Evolutionary conservation across 2,113 vertebrate genomes (phyloP).

Genomic region (Hiodon alosoides): DNA sequence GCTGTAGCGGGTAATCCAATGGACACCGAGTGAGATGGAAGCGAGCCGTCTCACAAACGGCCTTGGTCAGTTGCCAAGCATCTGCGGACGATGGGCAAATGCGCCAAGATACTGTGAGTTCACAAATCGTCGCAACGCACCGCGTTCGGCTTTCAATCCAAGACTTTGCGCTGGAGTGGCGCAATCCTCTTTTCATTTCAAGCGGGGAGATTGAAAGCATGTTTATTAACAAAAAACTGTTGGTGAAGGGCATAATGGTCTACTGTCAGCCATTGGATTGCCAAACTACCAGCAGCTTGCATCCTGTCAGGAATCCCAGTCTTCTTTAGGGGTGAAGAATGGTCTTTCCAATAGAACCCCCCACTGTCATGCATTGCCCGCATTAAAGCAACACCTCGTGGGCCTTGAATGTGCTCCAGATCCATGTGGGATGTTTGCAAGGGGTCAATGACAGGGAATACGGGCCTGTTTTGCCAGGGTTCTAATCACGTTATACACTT

Average conservation of each 20-base stretch:
- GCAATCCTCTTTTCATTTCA: not conserved
- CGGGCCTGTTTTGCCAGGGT: constrained; percentile 17
- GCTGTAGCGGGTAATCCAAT: too few species aligned
- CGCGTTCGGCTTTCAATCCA: too few species aligned
- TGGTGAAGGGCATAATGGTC: constrained; percentile 3
- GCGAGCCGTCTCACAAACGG: too few species aligned
- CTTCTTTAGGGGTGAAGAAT: constrained; percentile 18
- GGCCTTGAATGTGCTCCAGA: constrained; percentile 9
- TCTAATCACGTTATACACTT: constrained; percentile 38
- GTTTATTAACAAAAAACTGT: not conserved
- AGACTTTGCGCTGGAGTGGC: too few species aligned
- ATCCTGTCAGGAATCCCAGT: constrained; percentile 18
- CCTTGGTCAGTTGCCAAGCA: too few species aligned
- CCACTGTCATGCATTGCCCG: constrained; percentile 17
- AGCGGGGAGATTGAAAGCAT: not conserved
- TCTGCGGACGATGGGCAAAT: too few species aligned
- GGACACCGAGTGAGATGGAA: too few species aligned
- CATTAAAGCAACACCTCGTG: constrained; percentile 28
- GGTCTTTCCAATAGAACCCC: constrained; percentile 14
- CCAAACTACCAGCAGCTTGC: constrained; percentile 4
- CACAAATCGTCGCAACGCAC: too few species aligned
- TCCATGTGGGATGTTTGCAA: constrained; percentile 8
- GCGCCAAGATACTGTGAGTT: too few species aligned
- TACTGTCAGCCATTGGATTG: constrained; percentile 4
- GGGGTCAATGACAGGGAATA: constrained; percentile 30